phyloP scores from a whole-genome alignment of 2,113 vertebrate genomes.

The Channa maculata region DNA sequence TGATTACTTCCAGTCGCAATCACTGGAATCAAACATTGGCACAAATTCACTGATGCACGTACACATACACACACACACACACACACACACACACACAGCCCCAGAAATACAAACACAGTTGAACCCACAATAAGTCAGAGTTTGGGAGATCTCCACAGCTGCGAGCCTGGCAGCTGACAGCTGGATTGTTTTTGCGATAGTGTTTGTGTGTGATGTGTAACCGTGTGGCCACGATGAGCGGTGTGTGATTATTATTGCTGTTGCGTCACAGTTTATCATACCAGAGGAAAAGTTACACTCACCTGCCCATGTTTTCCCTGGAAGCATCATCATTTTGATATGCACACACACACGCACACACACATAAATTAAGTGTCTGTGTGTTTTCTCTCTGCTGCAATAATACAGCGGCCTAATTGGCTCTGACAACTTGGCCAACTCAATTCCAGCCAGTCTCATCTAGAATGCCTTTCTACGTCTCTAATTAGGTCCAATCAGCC shows the following conservation, averaged over 20 bases:
- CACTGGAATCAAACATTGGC: constrained; percentile 61
- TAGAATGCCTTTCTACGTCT: constrained; percentile 76
- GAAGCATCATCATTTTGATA: constrained; percentile 35
- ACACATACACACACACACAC: constrained; percentile 36
- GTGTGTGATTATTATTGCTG: constrained; percentile 55
- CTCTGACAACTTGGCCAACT: constrained; percentile 79
- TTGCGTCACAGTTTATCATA: constrained; percentile 63
- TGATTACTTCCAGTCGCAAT: constrained; percentile 55
- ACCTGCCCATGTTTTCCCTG: constrained; percentile 56
- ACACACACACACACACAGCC: constrained; percentile 13
- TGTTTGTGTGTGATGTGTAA: constrained; percentile 18
- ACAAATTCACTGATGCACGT: constrained; percentile 13
- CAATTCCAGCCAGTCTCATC: constrained; percentile 76
- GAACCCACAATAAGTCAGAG: constrained; percentile 47
- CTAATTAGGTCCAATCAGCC: constrained; percentile 84
- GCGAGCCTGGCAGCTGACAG: constrained; percentile 80
- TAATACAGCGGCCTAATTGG: constrained; percentile 79
- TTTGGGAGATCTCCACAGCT: constrained; percentile 66
- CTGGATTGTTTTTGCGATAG: constrained; percentile 55
- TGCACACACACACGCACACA: constrained; percentile 25
- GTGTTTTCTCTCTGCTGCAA: constrained; percentile 73
- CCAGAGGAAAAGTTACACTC: constrained; percentile 44
- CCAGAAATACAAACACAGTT: constrained; percentile 21
- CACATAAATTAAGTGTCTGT: constrained; percentile 70
- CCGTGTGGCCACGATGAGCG: constrained; percentile 38